Conservation (phyloP, 2,113 vertebrate genomes). For the Candoia aspera region DNA sequence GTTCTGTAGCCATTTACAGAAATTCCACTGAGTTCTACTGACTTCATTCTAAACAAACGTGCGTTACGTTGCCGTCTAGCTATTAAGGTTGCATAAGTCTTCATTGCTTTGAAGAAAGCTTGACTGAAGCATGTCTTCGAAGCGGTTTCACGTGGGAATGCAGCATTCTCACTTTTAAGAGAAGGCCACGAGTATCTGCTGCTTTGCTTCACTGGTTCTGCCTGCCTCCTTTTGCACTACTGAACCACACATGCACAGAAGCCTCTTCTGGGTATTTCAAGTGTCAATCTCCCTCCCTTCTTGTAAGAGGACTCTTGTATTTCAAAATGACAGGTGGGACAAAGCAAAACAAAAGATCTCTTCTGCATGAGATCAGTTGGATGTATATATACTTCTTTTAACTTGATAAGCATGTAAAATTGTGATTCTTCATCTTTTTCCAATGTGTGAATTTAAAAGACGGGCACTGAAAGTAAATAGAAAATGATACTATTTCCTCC, state of each 20-base stretch:
- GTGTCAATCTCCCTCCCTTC: neutral
- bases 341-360: conserved; percentile 21
- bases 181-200: neutral
- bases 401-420: conserved; percentile 65
- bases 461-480: conserved; percentile 76
- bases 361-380: conserved; percentile 49
- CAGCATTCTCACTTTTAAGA: neutral
- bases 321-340: conserved; percentile 55
- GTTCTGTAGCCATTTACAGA: too few relatives aligned
- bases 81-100: neutral
- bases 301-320: neutral
- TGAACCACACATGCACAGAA: neutral
- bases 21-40: neutral
- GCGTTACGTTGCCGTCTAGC: neutral
- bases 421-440: conserved; percentile 71
- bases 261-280: neutral
- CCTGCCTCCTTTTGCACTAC: neutral
- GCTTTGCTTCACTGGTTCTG: neutral
- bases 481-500: conserved; percentile 69
- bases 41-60: neutral
- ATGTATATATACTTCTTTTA: conserved; percentile 54
- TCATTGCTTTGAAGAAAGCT: neutral
- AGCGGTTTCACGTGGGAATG: neutral
- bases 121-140: neutral
- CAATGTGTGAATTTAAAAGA: conserved; percentile 70